phyloP scores from a whole-genome alignment of 2,888 invertebrate species.

The Zaprionus bogoriensis region DNA sequence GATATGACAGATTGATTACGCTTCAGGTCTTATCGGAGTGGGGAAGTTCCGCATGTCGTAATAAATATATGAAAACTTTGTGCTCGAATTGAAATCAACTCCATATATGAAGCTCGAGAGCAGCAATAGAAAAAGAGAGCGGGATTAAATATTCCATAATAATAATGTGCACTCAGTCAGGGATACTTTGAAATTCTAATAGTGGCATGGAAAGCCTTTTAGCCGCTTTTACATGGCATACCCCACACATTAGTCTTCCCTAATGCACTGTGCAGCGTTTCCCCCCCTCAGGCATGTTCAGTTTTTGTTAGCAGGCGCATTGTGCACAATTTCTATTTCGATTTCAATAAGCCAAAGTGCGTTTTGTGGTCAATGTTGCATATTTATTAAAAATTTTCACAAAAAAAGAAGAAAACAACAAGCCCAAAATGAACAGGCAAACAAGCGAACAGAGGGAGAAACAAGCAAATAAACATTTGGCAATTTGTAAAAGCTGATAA shows the following conservation, averaged over 20 bases:
- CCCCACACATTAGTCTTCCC: neutral
- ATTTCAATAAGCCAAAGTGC: conserved; percentile 70
- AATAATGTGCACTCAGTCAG: no score
- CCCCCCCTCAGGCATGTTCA: no score
- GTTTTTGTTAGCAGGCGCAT: conserved; percentile 29
- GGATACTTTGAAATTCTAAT: no score
- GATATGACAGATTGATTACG: conserved; percentile 9
- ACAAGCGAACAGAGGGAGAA: conserved; percentile 15
- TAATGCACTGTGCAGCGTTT: conserved; percentile 5
- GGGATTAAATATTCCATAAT: no score
- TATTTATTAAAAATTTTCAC: conserved; percentile 34
- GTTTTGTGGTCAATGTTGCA: conserved; percentile 59
- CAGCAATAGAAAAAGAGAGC: no score
- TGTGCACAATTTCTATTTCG: conserved; percentile 31
- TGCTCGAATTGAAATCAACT: no score
- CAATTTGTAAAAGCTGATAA: conserved; percentile 58
- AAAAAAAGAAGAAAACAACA: conserved; percentile 15
- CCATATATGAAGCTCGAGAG: no score
- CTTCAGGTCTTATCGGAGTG: no score
- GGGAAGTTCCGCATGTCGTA: no score
- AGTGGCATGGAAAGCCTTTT: no score
- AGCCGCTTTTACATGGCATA: no score
- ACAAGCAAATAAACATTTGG: conserved; percentile 46
- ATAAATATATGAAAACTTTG: no score
- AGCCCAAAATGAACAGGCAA: neutral